Evolutionary conservation across 2,888 invertebrate species (phyloP).

Genomic region (Phengaris alcon): DNA sequence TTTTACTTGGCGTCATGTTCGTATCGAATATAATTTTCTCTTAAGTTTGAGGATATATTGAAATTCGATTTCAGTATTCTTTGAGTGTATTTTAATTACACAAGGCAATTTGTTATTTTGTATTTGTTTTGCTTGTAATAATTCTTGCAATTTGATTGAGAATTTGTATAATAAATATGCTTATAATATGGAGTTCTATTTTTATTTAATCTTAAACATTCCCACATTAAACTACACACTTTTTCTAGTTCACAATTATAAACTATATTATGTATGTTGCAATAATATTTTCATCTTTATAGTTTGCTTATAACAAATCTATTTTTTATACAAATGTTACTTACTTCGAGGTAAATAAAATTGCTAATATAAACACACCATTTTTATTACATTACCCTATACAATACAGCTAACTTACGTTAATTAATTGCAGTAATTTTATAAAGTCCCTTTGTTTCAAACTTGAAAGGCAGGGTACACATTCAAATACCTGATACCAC

Average conservation of each 20-base stretch:
- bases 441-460: not conserved
- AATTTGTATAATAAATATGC: constrained; percentile 27
- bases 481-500: not conserved
- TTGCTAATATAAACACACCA: not conserved
- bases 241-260: not conserved
- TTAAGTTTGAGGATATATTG: not conserved
- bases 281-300: not conserved
- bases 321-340: not conserved
- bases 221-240: not conserved
- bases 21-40: constrained; percentile 13
- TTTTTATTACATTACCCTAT: constrained; percentile 11
- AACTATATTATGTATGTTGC: not conserved
- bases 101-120: not conserved
- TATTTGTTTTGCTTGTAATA: constrained; percentile 3
- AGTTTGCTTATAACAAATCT: not conserved
- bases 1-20: constrained; percentile 1
- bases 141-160: constrained; percentile 10
- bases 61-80: constrained; percentile 16
- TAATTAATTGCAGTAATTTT: not conserved
- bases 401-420: not conserved
- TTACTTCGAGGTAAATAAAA: not conserved
- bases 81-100: not conserved
- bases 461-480: not conserved
- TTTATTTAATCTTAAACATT: not conserved
- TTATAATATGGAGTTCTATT: constrained; percentile 18